Percentiles rank a stretch among this genome's conserved stretches.
Conservation (phyloP, 2,113 vertebrate species). For the Regulus satrapa region DNA sequence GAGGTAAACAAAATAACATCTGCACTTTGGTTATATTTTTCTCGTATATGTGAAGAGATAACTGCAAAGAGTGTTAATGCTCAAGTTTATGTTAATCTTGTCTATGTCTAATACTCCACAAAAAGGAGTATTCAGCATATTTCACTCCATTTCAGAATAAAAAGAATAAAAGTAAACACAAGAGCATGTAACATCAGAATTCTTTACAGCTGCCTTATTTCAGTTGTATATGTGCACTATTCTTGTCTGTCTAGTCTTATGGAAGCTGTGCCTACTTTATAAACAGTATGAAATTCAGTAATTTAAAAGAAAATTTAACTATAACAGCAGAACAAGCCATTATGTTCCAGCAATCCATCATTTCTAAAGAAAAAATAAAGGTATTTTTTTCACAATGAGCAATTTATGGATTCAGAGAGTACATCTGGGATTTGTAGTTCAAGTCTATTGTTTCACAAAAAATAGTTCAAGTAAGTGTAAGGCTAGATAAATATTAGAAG, state of each 20-base stretch:
- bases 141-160: background rate
- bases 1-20: conserved; percentile 17
- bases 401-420: conserved; percentile 30
- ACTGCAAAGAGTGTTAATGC: background rate
- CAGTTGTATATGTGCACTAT: background rate
- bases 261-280: background rate
- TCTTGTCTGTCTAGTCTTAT: background rate
- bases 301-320: conserved; percentile 9
- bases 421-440: conserved; percentile 4
- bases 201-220: background rate
- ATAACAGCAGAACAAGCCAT: background rate
- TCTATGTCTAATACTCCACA: background rate
- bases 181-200: background rate
- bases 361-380: background rate
- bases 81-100: background rate
- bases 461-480: background rate
- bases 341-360: conserved; percentile 6
- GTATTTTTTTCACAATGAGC: background rate
- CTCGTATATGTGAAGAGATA: background rate
- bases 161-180: background rate
- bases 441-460: background rate
- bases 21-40: background rate
- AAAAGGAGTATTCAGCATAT: background rate
- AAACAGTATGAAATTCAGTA: background rate
- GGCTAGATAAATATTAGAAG: background rate